Conservation (phyloP, 2,113 vertebrate genomes). For the Fregetta grallaria region DNA sequence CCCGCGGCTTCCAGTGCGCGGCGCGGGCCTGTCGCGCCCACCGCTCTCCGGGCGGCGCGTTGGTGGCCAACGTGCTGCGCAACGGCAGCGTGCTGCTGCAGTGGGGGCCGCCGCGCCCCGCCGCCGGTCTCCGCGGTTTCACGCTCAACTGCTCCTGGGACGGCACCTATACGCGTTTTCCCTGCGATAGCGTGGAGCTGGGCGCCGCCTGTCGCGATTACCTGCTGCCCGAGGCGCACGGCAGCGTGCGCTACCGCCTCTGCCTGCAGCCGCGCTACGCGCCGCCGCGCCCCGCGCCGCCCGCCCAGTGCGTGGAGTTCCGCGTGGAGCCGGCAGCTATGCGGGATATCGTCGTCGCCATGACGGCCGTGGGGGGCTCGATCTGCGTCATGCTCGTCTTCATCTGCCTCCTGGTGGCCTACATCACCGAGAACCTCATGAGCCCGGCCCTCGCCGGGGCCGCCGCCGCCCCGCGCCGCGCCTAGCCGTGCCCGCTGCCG, state of each 20-base stretch:
- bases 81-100: slow-evolving; percentile 92
- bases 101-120: slow-evolving; percentile 75
- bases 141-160: slow-evolving; percentile 93
- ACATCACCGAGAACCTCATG: slow-evolving; percentile 96
- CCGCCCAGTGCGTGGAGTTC: slow-evolving; percentile 88
- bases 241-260: slow-evolving; percentile 89
- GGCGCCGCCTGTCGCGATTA: slow-evolving; percentile 88
- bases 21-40: slow-evolving; percentile 75
- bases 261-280: slow-evolving; percentile 80
- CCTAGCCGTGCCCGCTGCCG: neutral
- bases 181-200: slow-evolving; percentile 87
- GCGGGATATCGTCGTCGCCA: slow-evolving; percentile 95
- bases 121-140: slow-evolving; percentile 77
- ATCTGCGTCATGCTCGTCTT: slow-evolving; percentile 98
- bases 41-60: slow-evolving; percentile 66
- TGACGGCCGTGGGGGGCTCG: slow-evolving; percentile 95
- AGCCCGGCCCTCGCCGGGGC: slow-evolving; percentile 33
- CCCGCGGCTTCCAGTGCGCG: slow-evolving; percentile 79
- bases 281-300: slow-evolving; percentile 23
- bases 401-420: slow-evolving; percentile 95
- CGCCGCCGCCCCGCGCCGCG: neutral
- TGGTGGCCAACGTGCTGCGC: slow-evolving; percentile 86
- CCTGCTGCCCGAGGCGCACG: slow-evolving; percentile 87
- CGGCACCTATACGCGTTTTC: slow-evolving; percentile 91
- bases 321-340: slow-evolving; percentile 85